phyloP scores from a whole-genome alignment of 2,113 vertebrate species.

The Cairina moschata region DNA sequence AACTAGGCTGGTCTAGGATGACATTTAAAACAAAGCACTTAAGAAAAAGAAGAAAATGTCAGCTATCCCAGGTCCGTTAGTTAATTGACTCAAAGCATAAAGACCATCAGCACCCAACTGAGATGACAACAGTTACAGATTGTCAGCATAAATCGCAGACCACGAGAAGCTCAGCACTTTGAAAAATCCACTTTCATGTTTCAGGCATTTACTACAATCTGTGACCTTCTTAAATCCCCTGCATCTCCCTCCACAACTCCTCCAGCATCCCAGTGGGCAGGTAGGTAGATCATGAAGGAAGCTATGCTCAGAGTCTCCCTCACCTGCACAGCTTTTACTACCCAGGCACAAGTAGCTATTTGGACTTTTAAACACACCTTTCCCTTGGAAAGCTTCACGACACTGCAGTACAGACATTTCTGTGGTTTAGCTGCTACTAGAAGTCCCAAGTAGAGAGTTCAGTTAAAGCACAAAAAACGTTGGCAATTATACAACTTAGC shows the following conservation, averaged over 20 bases:
- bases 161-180: neutral
- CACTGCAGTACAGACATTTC: neutral
- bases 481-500: neutral
- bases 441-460: neutral
- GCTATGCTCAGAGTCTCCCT: neutral
- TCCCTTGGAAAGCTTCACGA: neutral
- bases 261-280: neutral
- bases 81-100: neutral
- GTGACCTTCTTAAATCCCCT: neutral
- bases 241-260: neutral
- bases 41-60: slow-evolving; percentile 7
- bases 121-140: neutral
- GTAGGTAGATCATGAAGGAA: neutral
- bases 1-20: neutral
- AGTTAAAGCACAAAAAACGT: neutral
- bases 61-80: neutral
- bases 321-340: neutral
- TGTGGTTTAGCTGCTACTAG: neutral
- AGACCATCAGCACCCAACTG: neutral
- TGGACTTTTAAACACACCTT: neutral
- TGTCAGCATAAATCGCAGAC: neutral
- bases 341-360: neutral
- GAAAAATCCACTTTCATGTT: neutral
- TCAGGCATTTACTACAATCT: neutral
- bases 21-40: neutral